Evolutionary conservation across 2,888 invertebrate species (phyloP).

Genomic region (Morinoia aosen): DNA sequence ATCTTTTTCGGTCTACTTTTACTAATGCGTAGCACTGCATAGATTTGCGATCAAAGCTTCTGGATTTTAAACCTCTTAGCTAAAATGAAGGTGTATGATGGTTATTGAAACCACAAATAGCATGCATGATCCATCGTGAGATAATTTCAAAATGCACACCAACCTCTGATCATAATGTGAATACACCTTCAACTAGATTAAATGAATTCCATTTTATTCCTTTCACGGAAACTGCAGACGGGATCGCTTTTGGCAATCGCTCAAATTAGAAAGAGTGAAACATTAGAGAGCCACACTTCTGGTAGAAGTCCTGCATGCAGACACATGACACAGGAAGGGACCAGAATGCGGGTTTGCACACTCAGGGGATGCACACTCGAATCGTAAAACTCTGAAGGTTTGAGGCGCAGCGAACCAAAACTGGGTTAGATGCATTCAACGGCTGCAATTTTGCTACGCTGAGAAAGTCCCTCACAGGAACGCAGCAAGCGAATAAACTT

Average conservation of each 20-base stretch:
- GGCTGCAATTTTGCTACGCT: not conserved
- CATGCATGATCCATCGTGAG: too few relatives aligned
- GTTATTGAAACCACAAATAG: too few relatives aligned
- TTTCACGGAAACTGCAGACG: not conserved
- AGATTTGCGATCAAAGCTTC: too few relatives aligned
- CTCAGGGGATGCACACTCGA: not conserved
- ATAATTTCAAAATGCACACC: not conserved
- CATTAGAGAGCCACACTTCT: not conserved
- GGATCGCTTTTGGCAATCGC: not conserved
- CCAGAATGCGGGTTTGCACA: not conserved
- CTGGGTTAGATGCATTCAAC: not conserved
- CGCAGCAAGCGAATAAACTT: not conserved
- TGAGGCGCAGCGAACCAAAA: not conserved
- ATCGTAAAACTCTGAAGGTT: not conserved
- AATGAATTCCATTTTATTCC: not conserved
- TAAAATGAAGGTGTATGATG: too few relatives aligned
- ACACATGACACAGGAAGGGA: not conserved
- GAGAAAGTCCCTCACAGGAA: not conserved
- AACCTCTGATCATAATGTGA: not conserved
- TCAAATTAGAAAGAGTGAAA: not conserved
- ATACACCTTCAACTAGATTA: not conserved
- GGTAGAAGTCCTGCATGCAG: not conserved
- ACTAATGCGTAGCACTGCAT: too few relatives aligned
- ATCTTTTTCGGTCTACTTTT: too few relatives aligned
- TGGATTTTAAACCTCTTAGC: too few relatives aligned